Evolutionary conservation across 2,888 invertebrate genomes (phyloP).

Genomic region (Idaea straminata): DNA sequence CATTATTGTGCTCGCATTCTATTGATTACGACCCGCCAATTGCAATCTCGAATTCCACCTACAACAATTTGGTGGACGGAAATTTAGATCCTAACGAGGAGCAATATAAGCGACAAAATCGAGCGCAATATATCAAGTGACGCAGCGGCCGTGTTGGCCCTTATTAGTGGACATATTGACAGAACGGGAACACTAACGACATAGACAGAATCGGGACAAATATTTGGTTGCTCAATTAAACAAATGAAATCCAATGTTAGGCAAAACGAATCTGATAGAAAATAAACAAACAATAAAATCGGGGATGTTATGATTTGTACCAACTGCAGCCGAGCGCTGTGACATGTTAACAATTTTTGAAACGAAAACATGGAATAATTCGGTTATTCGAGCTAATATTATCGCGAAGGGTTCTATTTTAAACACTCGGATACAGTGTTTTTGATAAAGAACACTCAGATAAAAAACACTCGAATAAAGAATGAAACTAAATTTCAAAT

Average conservation of each 20-base stretch:
- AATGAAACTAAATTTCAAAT: neutral
- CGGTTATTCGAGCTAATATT: neutral
- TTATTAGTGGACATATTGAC: conserved; percentile 69
- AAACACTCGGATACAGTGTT: neutral
- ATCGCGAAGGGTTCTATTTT: neutral
- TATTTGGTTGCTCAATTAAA: conserved; percentile 71
- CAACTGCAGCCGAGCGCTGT: conserved; percentile 32
- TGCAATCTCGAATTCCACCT: conserved; percentile 41
- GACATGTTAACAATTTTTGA: neutral
- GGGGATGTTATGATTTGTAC: conserved; percentile 61
- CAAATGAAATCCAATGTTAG: conserved; percentile 61
- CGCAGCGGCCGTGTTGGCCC: conserved; percentile 48
- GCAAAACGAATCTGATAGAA: conserved; percentile 35
- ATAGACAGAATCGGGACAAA: conserved; percentile 61
- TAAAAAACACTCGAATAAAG: no score
- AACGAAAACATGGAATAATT: conserved; percentile 2
- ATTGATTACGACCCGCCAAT: conserved; percentile 46
- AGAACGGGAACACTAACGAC: conserved; percentile 68
- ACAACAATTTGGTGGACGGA: conserved; percentile 30
- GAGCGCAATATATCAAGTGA: conserved; percentile 25
- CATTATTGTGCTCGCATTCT: conserved; percentile 44
- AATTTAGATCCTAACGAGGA: conserved; percentile 32
- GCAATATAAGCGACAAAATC: conserved; percentile 38
- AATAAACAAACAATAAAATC: conserved; percentile 36
- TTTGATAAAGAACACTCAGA: no score